phyloP scores from a whole-genome alignment of 2,888 invertebrate species.

The Octodonta nipae region DNA sequence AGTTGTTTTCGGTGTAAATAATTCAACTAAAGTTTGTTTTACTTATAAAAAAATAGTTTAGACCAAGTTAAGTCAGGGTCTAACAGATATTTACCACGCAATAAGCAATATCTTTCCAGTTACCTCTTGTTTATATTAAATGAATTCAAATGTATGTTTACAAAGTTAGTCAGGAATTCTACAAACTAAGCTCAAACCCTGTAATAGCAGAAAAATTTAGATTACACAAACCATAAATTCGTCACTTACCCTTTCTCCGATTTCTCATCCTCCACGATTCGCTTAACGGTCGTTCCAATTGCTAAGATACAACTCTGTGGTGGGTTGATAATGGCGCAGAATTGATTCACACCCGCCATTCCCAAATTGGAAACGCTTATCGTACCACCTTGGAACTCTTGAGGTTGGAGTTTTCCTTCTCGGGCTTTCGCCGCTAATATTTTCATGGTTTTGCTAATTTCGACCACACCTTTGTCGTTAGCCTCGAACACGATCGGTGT shows the following conservation, averaged over 20 bases:
- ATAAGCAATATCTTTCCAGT: too few species aligned
- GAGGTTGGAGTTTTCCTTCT: slow-evolving; percentile 77
- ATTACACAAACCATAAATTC: too few species aligned
- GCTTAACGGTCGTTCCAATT: slow-evolving; percentile 66
- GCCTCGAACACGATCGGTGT: slow-evolving; percentile 92
- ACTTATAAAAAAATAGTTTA: too few species aligned
- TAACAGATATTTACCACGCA: too few species aligned
- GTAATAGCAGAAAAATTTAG: too few species aligned
- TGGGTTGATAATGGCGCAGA: slow-evolving; percentile 90
- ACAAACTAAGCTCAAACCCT: too few species aligned
- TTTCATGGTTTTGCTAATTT: slow-evolving; percentile 61
- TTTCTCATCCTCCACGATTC: slow-evolving; percentile 54
- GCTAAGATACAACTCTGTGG: slow-evolving; percentile 91
- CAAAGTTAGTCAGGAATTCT: too few species aligned
- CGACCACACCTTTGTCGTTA: slow-evolving; percentile 74
- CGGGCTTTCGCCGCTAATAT: slow-evolving; percentile 70
- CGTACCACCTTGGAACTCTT: slow-evolving; percentile 94
- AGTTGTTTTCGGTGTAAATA: too few species aligned
- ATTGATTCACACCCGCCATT: slow-evolving; percentile 81
- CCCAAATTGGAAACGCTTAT: slow-evolving; percentile 90
- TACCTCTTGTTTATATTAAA: too few species aligned
- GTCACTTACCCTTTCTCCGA: slow-evolving; percentile 61
- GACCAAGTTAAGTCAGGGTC: too few species aligned
- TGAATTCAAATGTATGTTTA: too few species aligned
- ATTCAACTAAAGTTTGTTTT: too few species aligned